Evolutionary conservation across 2,113 vertebrate species (phyloP).

Genomic region (Callaeas wilsoni): DNA sequence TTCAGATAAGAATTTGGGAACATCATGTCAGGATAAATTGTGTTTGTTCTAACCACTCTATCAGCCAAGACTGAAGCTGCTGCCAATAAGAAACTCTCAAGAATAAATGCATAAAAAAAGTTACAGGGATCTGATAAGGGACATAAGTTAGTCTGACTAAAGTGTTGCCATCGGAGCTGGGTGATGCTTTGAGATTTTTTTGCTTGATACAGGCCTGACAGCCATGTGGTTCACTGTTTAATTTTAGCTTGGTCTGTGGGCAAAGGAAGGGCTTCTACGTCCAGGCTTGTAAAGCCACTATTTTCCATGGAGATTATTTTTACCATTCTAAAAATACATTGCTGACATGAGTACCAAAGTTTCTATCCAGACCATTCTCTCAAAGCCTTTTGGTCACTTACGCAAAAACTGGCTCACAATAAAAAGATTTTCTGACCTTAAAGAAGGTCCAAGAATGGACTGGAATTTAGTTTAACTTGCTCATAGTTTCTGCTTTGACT

Average conservation of each 20-base stretch:
- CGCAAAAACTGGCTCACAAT: constrained; percentile 31
- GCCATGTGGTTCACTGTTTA: not conserved
- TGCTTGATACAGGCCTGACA: not conserved
- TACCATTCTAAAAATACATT: constrained; percentile 45
- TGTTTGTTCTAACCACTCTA: not conserved
- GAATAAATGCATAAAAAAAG: not conserved
- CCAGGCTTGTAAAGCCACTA: constrained; percentile 28
- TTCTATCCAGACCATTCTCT: constrained; percentile 15
- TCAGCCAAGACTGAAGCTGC: not conserved
- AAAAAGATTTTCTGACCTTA: constrained; percentile 51
- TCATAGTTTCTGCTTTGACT: constrained; percentile 13
- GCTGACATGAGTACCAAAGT: not conserved
- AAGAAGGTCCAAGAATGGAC: constrained; percentile 4
- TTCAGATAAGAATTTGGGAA: not conserved
- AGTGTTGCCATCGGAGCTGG: not conserved
- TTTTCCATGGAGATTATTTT: constrained; percentile 50
- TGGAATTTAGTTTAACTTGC: constrained; percentile 29
- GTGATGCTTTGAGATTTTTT: not conserved
- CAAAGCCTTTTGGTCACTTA: constrained; percentile 45
- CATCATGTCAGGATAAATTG: not conserved
- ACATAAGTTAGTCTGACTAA: not conserved
- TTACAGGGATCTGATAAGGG: not conserved
- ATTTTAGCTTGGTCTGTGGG: constrained; percentile 17
- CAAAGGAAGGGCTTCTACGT: constrained; percentile 22
- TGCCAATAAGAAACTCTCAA: not conserved